These are phyloP conservation scores for Halcyon senegalensis DNA, from an alignment of 2,113 vertebrate genomes.

Conservation along the genomic window DNA sequence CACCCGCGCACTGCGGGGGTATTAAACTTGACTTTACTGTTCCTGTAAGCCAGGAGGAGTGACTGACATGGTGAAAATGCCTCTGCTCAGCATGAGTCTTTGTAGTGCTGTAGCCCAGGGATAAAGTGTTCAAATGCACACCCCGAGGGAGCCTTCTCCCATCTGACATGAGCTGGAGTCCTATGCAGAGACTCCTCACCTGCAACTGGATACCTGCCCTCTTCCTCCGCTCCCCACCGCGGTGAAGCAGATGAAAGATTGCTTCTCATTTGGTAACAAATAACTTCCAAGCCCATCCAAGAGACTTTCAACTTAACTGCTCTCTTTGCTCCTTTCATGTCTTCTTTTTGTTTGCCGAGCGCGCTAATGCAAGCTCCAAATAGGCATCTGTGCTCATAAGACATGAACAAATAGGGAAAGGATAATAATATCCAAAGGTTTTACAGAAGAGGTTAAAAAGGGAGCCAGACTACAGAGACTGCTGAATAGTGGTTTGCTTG, in stretches of 20 bases:
- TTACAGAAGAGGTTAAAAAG: constrained; percentile 43
- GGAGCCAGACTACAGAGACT: background rate
- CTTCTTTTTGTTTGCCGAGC: background rate
- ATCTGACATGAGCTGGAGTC: background rate
- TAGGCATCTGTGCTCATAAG: constrained; percentile 14
- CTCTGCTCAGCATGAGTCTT: background rate
- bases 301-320: constrained; percentile 17
- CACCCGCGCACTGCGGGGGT: background rate
- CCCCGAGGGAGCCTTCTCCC: background rate
- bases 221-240: background rate
- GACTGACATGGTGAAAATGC: background rate
- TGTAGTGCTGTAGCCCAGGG: background rate
- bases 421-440: constrained; percentile 44
- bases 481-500: constrained; percentile 1
- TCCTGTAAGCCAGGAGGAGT: background rate
- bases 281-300: background rate
- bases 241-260: background rate
- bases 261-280: background rate
- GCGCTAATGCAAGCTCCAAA: constrained; percentile 26
- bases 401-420: constrained; percentile 31
- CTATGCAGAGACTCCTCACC: background rate
- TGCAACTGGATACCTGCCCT: background rate
- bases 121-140: background rate
- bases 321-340: constrained; percentile 47
- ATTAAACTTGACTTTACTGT: background rate